phyloP scores from a whole-genome alignment of 2,797 vertebrate genomes.

The Amazonetta brasiliensis region DNA sequence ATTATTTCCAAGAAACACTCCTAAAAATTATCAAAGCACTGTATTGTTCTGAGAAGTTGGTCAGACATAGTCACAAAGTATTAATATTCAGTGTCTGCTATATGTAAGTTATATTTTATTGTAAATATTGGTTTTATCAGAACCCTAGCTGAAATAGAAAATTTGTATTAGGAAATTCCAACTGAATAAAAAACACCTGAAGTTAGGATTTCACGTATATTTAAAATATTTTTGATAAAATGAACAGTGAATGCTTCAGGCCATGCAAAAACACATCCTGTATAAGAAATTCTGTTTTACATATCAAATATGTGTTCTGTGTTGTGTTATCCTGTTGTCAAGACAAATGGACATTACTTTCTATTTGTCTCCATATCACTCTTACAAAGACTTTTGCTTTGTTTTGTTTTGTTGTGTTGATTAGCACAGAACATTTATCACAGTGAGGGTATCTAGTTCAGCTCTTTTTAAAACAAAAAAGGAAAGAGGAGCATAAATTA shows the following conservation, averaged over 20 bases:
- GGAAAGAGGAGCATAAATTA: not conserved
- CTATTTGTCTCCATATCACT: not conserved
- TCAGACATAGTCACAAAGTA: not conserved
- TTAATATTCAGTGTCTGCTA: not conserved
- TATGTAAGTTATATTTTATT: not conserved
- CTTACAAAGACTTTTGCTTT: not conserved
- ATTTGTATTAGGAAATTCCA: not conserved
- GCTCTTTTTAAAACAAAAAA: not conserved
- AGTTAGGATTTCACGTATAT: not conserved
- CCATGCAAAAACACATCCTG: not conserved
- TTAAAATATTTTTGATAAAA: constrained; percentile 27
- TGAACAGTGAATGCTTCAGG: constrained; percentile 11
- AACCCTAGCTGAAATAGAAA: not conserved
- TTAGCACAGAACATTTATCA: not conserved
- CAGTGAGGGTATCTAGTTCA: not conserved
- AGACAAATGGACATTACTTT: not conserved
- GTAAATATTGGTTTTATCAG: not conserved
- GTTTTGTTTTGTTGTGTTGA: not conserved
- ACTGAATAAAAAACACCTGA: not conserved
- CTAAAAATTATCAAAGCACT: not conserved
- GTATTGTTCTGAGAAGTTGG: not conserved
- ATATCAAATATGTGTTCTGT: constrained; percentile 44
- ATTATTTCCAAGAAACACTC: not conserved
- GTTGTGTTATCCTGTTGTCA: not conserved
- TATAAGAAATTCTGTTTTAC: constrained; percentile 1